Conservation (phyloP, 2,113 vertebrate species). For the Lophius piscatorius region DNA sequence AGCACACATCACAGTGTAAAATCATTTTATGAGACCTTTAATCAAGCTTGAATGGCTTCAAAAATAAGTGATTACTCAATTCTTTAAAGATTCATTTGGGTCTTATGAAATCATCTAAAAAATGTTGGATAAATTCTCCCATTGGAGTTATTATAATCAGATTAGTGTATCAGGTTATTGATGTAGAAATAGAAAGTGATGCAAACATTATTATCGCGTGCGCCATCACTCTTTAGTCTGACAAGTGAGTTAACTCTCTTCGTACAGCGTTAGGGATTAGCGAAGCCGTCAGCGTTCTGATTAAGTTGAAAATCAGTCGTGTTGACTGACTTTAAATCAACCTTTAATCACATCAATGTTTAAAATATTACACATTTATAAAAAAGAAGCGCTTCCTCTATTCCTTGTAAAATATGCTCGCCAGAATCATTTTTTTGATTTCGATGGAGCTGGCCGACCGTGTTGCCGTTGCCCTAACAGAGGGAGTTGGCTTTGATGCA, state of each 20-base stretch:
- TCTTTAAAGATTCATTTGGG: neutral
- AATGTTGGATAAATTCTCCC: no score
- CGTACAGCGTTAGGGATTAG: no score
- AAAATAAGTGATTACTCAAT: neutral
- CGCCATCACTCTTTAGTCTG: constrained; percentile 1
- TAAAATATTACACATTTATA: neutral
- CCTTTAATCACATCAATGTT: no score
- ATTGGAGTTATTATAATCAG: constrained; percentile 16
- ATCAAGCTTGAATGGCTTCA: neutral
- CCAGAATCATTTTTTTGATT: no score
- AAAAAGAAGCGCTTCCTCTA: neutral
- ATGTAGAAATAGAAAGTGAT: constrained; percentile 18
- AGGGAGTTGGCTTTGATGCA: constrained; percentile 86
- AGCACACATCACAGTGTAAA: no score
- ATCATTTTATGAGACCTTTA: neutral
- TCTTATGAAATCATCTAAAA: no score
- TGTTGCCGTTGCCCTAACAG: constrained; percentile 82
- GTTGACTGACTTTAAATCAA: no score
- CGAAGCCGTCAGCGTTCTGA: no score
- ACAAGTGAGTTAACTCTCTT: no score
- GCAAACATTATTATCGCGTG: constrained; percentile 15
- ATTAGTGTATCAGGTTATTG: constrained; percentile 8
- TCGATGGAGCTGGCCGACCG: no score
- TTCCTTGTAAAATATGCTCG: constrained; percentile 17
- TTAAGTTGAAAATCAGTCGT: no score